These are phyloP conservation scores for Rissa tridactyla DNA, from an alignment of 2,113 vertebrate species.

Conservation along the genomic window DNA sequence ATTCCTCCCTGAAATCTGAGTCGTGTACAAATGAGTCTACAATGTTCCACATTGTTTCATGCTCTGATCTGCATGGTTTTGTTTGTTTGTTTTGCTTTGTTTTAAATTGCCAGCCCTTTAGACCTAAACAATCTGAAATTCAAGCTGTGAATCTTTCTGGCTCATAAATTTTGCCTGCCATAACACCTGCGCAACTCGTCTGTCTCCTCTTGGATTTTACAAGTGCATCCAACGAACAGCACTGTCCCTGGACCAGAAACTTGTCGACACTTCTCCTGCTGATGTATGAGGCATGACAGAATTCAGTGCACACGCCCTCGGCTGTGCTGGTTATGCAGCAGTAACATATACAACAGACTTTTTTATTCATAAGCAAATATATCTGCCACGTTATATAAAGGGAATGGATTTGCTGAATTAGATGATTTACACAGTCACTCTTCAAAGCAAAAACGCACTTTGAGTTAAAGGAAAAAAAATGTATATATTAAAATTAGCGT, in stretches of 20 bases:
- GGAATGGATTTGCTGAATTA: not conserved
- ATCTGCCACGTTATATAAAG: not conserved
- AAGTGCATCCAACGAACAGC: slow-evolving; percentile 35
- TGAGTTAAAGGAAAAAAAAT: not conserved
- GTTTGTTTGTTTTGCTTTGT: slow-evolving; percentile 30
- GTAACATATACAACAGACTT: not conserved
- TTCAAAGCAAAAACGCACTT: not conserved
- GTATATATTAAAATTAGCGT: not conserved
- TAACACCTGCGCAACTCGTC: slow-evolving; percentile 27
- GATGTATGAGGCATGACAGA: slow-evolving; percentile 30
- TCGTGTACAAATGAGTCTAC: not conserved
- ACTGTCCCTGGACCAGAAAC: slow-evolving; percentile 40
- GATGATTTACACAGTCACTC: not conserved
- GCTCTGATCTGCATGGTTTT: slow-evolving; percentile 24
- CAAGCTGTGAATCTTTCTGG: slow-evolving; percentile 57
- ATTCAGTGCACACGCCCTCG: not conserved
- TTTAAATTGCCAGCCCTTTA: slow-evolving; percentile 37
- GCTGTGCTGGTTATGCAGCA: not conserved
- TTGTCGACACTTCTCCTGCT: slow-evolving; percentile 13
- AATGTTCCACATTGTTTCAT: not conserved
- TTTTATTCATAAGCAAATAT: not conserved
- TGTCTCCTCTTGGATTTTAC: slow-evolving; percentile 27
- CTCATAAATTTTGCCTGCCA: slow-evolving; percentile 47
- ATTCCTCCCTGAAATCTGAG: slow-evolving; percentile 28
- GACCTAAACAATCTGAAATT: slow-evolving; percentile 52